These are phyloP conservation scores for Gisinianus flammeolus DNA, from an alignment of 2,888 invertebrate species.

Conservation along the genomic window DNA sequence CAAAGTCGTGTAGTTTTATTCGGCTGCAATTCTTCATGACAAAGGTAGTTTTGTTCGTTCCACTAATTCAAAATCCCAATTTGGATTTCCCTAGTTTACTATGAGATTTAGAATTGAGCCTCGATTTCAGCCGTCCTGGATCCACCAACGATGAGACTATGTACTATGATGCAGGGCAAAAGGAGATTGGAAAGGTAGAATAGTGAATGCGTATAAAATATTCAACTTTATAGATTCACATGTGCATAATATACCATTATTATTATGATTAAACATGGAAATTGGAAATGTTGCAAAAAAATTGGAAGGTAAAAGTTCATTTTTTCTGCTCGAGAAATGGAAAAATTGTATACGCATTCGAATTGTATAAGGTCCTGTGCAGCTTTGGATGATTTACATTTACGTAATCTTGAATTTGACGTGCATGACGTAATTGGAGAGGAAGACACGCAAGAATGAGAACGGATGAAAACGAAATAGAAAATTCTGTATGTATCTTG, in stretches of 20 bases:
- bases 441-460: not conserved
- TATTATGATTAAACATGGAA: too few relatives aligned
- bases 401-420: not conserved
- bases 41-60: too few relatives aligned
- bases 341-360: too few relatives aligned
- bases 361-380: not conserved
- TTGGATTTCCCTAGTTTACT: not conserved
- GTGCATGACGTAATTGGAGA: not conserved
- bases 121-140: not conserved
- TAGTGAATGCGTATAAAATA: too few relatives aligned
- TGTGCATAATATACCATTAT: too few relatives aligned
- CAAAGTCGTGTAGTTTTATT: not conserved
- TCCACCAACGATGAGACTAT: not conserved
- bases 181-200: not conserved
- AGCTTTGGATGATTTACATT: slow-evolving; percentile 8
- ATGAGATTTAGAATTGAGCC: not conserved
- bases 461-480: not conserved
- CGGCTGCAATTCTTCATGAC: too few relatives aligned
- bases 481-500: not conserved
- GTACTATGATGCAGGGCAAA: not conserved
- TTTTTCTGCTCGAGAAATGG: too few relatives aligned
- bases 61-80: not conserved
- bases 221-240: too few relatives aligned
- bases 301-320: too few relatives aligned
- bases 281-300: too few relatives aligned